A percentile compares a stretch with the other conserved stretches of the same genome.
Conservation (phyloP, 2,888 invertebrate species). For the Dasysyrphus albostriatus region DNA sequence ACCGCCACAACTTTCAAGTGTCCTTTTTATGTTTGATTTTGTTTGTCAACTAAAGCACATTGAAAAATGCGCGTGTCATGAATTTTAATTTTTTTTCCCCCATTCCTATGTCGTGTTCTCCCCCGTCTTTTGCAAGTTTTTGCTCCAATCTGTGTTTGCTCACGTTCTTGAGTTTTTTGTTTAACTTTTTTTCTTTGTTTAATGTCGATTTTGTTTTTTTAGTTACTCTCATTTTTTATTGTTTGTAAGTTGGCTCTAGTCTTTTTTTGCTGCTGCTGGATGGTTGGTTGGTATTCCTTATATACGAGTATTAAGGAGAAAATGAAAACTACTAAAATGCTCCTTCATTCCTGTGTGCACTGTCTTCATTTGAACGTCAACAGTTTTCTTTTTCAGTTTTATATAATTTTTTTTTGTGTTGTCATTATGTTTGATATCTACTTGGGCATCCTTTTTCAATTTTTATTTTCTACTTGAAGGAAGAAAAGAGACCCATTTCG, state of each 20-base stretch:
- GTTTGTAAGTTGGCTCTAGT: conserved; percentile 47
- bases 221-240: conserved; percentile 23
- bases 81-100: conserved; percentile 47
- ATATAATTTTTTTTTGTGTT: conserved; percentile 17
- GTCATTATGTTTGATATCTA: conserved; percentile 48
- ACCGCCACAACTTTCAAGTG: conserved; percentile 34
- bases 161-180: conserved; percentile 14
- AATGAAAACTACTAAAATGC: conserved; percentile 31
- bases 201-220: conserved; percentile 8
- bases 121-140: background rate
- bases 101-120: conserved; percentile 6
- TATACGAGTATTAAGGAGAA: conserved; percentile 10
- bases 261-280: conserved; percentile 37
- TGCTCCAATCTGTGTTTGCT: conserved; percentile 33
- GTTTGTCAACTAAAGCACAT: conserved; percentile 68
- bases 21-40: conserved; percentile 45
- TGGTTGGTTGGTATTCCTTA: background rate
- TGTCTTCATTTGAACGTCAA: conserved; percentile 35
- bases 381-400: conserved; percentile 12
- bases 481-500: background rate
- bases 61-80: conserved; percentile 71
- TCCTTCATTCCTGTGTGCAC: conserved; percentile 28
- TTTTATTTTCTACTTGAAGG: background rate
- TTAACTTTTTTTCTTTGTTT: conserved; percentile 28
- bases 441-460: conserved; percentile 22